Percentiles rank a stretch among this genome's conserved stretches.
These are phyloP conservation scores for Odontothrips loti DNA, from an alignment of 2,888 invertebrate genomes.

Conservation along the genomic window DNA sequence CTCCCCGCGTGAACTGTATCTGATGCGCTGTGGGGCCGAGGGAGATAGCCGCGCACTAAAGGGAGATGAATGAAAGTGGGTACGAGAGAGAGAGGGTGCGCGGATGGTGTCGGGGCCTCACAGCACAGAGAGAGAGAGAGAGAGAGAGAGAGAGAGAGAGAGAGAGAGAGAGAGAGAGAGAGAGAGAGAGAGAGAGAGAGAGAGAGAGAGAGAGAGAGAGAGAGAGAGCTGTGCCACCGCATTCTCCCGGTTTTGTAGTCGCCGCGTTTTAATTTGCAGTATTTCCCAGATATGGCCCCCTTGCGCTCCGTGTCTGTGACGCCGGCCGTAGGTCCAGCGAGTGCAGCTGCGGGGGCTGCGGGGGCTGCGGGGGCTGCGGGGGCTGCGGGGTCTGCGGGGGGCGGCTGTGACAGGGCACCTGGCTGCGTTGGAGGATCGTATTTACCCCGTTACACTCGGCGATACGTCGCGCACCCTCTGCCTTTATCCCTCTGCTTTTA, in stretches of 20 bases:
- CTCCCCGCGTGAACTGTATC: not conserved
- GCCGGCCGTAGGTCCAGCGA: not conserved
- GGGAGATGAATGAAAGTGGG: too few species aligned
- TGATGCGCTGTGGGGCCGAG: too few species aligned
- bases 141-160: too few species aligned
- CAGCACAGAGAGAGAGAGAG: too few species aligned
- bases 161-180: too few species aligned
- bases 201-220: too few species aligned
- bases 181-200: too few species aligned
- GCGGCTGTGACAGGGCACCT: not conserved
- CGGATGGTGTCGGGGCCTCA: too few species aligned
- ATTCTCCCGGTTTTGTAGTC: not conserved
- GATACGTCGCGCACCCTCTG: not conserved
- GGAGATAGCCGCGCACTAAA: not conserved
- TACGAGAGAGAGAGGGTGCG: too few species aligned
- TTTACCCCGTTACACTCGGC: too few species aligned
- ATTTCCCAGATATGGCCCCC: not conserved
- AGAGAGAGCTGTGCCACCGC: not conserved
- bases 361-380: not conserved
- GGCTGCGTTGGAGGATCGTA: not conserved
- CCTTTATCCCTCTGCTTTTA: not conserved
- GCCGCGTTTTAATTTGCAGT: slow-evolving; percentile 1
- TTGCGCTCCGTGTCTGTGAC: not conserved
- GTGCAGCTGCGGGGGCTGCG: not conserved
- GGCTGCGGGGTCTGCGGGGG: not conserved